Evolutionary conservation across 2,113 vertebrate species (phyloP), one percentile per base, ranked within the genome.

Genomic region (Sitta europaea): DNA sequence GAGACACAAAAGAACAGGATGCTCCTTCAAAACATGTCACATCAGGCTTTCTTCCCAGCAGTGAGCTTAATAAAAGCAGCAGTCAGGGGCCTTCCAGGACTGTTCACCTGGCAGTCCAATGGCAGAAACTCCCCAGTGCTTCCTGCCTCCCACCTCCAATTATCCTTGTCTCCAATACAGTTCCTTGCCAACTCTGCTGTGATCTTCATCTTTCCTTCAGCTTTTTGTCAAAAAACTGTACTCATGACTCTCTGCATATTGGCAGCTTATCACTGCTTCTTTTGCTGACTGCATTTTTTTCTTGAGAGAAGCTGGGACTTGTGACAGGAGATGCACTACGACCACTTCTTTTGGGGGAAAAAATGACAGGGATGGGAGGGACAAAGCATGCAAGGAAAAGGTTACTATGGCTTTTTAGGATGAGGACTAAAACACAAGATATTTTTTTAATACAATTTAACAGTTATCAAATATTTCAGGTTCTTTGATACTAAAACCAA

Each of bases 91-190:
- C 28, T 73, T 76, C n/a, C 40, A 76, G 50, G 58, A 88, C 8
- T 1, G 0, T 28, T 61, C 14, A 36, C 5, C 25, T 43, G 31
- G 17, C 17, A 45, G 50, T 25, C 27, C 88, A 58, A 73, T 82
- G 24, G 66, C 36, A 61, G 63, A 19, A 48, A 22, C 15, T 88
- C 7, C 9, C 5, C 38, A 51, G 33, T 10, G 11, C 18, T 33
- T 55, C 33, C 61, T 36, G 87, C 23, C 47, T 71, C 21, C 53
- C 27, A 50, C 23, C 42, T 88, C 24, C 29, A 57, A 10, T 5
- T 12, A 35, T 29, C 13, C 51, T 40, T 10, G 38, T 18, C 28
- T 58, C 58, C 3, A 68, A 14, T 2, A 17, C 0, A 0, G 53
- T 11, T 58, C 50, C 59, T 86, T 68, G 75, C n/a, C 19, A 48